Evolutionary conservation across 2,797 vertebrate species (phyloP).

Genomic region (Natrix natrix): DNA sequence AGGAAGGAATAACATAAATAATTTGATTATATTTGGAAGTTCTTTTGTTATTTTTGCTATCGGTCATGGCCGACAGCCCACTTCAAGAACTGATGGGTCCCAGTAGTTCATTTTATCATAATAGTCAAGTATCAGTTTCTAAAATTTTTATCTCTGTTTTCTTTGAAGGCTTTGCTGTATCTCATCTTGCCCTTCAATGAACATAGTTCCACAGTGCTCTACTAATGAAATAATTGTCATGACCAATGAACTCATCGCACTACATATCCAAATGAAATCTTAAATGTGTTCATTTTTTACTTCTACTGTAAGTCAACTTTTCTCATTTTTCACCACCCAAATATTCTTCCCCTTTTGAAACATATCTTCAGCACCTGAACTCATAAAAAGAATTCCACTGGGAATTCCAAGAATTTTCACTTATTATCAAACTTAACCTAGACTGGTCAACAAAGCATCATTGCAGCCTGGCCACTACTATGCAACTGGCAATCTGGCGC

Average conservation of each 20-base stretch:
- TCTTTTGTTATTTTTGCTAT: background rate
- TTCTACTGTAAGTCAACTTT: background rate
- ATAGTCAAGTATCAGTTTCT: background rate
- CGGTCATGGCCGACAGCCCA: background rate
- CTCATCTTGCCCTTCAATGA: background rate
- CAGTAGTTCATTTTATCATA: background rate
- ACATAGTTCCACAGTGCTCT: background rate
- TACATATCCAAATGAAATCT: background rate
- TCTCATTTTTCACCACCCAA: background rate
- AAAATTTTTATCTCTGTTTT: background rate
- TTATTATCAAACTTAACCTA: background rate
- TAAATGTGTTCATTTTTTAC: background rate
- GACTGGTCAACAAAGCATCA: background rate
- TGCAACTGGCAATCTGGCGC: background rate
- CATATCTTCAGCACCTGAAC: background rate
- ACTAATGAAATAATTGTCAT: background rate
- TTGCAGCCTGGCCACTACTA: background rate
- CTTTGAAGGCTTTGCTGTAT: background rate
- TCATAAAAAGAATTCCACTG: background rate
- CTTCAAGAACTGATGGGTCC: background rate
- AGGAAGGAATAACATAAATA: background rate
- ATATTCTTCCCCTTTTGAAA: background rate
- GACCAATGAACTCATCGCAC: background rate
- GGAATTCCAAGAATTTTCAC: background rate
- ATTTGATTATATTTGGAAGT: background rate